Evolutionary conservation across 2,113 vertebrate genomes (phyloP).

Genomic region (Rhadina sibilatrix): DNA sequence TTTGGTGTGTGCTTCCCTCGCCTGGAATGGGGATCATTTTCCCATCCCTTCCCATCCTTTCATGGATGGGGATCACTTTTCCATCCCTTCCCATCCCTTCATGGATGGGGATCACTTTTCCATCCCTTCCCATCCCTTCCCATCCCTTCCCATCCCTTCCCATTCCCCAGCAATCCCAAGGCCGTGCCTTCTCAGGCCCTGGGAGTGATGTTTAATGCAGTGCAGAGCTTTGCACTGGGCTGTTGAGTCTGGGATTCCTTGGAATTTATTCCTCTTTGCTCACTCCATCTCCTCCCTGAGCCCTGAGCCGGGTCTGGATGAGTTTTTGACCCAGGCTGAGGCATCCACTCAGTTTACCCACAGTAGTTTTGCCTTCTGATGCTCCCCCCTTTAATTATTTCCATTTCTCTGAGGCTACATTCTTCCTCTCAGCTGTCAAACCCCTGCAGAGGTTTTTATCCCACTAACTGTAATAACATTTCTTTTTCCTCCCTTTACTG

Average conservation of each 20-base stretch:
- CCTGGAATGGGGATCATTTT: not conserved
- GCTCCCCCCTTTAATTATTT: conserved; percentile 55
- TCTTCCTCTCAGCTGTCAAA: conserved; percentile 32
- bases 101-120: too few species aligned
- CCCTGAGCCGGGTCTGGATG: not conserved
- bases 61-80: not conserved
- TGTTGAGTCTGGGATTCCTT: not conserved
- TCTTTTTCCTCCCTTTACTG: not conserved
- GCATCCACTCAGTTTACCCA: not conserved
- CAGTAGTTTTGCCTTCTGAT: not conserved
- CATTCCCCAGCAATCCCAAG: not conserved
- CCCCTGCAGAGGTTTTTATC: conserved; percentile 28
- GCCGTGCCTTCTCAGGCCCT: not conserved
- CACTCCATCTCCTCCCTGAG: not conserved
- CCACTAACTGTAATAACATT: not conserved
- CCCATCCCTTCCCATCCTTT: too few species aligned
- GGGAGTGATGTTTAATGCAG: not conserved
- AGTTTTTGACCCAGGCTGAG: not conserved
- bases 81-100: too few species aligned
- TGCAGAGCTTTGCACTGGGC: not conserved
- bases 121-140: too few species aligned
- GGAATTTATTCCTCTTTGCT: not conserved
- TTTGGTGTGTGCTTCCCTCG: not conserved
- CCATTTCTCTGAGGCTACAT: conserved; percentile 24
- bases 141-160: too few species aligned